A percentile compares a stretch with the other conserved stretches of the same genome.
These are phyloP conservation scores for Lamellibrachia columna DNA, from an alignment of 2,888 invertebrate species.

Conservation along the genomic window DNA sequence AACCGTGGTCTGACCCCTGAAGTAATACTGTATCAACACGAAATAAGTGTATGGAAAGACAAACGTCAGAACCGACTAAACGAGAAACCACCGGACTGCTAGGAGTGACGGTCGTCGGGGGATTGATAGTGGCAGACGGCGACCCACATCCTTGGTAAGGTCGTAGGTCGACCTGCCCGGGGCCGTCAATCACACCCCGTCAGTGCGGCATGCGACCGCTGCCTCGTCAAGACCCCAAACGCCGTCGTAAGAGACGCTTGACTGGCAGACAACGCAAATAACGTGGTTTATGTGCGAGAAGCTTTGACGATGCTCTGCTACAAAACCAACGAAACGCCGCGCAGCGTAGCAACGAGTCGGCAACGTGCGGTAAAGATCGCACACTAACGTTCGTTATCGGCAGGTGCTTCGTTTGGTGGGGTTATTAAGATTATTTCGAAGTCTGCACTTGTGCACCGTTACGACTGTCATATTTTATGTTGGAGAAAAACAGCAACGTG, in stretches of 20 bases:
- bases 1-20: not conserved
- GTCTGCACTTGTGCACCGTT: not conserved
- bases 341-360: not conserved
- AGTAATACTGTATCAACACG: not conserved
- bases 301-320: not conserved
- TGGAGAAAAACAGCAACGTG: not conserved
- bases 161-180: not conserved
- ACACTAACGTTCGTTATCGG: not conserved
- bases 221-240: not conserved
- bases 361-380: not conserved
- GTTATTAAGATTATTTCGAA: not conserved
- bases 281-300: not conserved
- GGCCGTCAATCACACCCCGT: not conserved
- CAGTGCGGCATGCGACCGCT: not conserved
- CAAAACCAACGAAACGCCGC: not conserved
- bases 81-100: not conserved
- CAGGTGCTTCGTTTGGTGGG: not conserved
- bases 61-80: not conserved
- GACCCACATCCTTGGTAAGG: not conserved
- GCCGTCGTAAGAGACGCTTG: not conserved
- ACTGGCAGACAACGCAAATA: not conserved
- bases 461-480: not conserved
- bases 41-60: not conserved
- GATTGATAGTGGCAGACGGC: not conserved
- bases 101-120: not conserved